A percentile compares a stretch with the other conserved stretches of the same genome.
phyloP scores from a whole-genome alignment of 2,888 invertebrate species.

The Eupithecia tripunctaria region DNA sequence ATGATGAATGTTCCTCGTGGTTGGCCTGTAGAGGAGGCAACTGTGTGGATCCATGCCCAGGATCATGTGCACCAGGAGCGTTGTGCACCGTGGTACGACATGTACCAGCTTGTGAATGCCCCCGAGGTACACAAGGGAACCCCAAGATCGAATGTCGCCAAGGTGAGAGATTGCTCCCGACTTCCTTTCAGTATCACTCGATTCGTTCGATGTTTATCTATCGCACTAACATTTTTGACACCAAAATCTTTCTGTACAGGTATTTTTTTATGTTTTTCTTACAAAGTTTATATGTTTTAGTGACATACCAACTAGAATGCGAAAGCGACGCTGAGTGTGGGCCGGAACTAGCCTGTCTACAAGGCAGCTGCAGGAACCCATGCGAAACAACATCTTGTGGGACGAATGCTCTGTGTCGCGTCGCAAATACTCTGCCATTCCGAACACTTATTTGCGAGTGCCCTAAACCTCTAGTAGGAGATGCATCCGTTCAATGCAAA shows the following conservation, averaged over 20 bases:
- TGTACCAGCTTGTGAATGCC: conserved; percentile 90
- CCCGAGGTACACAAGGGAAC: conserved; percentile 92
- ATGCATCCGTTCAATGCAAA: conserved; percentile 93
- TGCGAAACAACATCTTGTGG: conserved; percentile 93
- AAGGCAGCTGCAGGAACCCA: conserved; percentile 91
- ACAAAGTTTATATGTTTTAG: conserved; percentile 52
- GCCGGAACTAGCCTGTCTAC: conserved; percentile 93
- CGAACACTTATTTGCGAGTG: conserved; percentile 95
- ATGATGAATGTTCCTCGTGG: conserved; percentile 91
- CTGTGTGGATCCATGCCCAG: conserved; percentile 93
- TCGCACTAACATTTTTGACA: neutral
- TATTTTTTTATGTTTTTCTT: neutral
- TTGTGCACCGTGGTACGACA: conserved; percentile 91
- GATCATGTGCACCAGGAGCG: conserved; percentile 91
- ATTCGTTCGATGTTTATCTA: neutral
- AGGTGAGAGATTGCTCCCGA: conserved; percentile 66
- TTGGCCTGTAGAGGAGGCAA: conserved; percentile 90
- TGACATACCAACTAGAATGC: conserved; percentile 86
- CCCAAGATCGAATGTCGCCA: conserved; percentile 87
- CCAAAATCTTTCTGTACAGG: neutral
- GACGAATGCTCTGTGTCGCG: conserved; percentile 91
- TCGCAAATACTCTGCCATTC: conserved; percentile 93
- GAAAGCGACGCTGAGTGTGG: conserved; percentile 92
- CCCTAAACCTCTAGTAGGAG: conserved; percentile 91
- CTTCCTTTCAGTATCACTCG: neutral